Conservation (phyloP, 2,113 vertebrate species). For the Hemiscyllium ocellatum region DNA sequence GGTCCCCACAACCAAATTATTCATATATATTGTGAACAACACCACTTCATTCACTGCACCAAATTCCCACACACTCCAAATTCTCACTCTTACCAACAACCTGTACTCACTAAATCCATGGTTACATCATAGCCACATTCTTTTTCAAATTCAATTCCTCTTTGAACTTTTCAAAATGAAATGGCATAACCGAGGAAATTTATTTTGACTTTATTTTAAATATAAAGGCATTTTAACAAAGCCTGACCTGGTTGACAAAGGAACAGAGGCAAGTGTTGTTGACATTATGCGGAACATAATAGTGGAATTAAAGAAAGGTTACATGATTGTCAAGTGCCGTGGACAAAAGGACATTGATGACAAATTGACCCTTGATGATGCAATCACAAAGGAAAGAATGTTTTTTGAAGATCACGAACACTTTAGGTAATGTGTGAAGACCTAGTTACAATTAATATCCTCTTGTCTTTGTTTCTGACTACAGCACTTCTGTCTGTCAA, state of each 20-base stretch:
- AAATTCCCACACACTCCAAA: background rate
- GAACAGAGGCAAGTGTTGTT: constrained; percentile 62
- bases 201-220: background rate
- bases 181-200: background rate
- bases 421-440: constrained; percentile 58
- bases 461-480: background rate
- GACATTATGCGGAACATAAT: constrained; percentile 63
- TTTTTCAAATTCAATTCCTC: background rate
- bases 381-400: constrained; percentile 58
- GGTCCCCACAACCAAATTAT: too few relatives aligned
- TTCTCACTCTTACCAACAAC: too few relatives aligned
- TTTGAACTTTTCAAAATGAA: background rate
- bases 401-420: constrained; percentile 67
- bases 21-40: too few relatives aligned
- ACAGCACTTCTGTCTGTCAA: background rate
- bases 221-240: constrained; percentile 78
- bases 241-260: constrained; percentile 77
- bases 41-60: too few relatives aligned
- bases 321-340: constrained; percentile 80
- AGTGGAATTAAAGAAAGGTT: constrained; percentile 73
- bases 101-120: too few relatives aligned
- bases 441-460: background rate
- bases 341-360: constrained; percentile 69
- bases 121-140: too few relatives aligned
- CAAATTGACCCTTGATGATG: constrained; percentile 57